Base-by-base conservation (phyloP, 2,888 invertebrate species). In the Peribatodes rhomboidaria region DNA sequence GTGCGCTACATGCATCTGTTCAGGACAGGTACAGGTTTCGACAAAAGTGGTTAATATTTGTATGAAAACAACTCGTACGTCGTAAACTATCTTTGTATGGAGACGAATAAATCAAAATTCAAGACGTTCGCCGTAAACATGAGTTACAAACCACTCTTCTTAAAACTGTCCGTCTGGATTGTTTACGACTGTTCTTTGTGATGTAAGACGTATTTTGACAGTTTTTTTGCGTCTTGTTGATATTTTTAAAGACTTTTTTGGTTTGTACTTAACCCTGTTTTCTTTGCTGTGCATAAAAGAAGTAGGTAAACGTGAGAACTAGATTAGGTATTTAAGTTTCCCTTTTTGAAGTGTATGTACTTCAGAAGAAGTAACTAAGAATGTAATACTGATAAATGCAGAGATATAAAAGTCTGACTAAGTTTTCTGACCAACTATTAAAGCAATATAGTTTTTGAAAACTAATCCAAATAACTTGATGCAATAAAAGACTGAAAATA, bases 1-100 rank as follows among this genome's bases (percentile, higher is more conserved):
- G 82, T 83, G 79, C 70, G 70, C 69, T 76, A 80, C 80, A 77
- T 76, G 80, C 83, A 84, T 84, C 84, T 84, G 84, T 83, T 82
- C 73, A 63, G 59, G 67, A 59, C 52, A 47, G 1, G 46, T 46
- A 46, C 22, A 46, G 46, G 27, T 46, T 46, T 2, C 0, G 46
- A 22, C 44, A 77, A 62, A 75, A 65, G 60, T 72, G 62, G 58
- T 69, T 54, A 39, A 22, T 41, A 18, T 53, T 52, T 50, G 10
- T 39, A 35, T n/a, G 10, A 33, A 53, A 35, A n/a, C 11, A 27
- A 27, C 27, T 27, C 2, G 27, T n/a, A n/a, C n/a, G n/a, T n/a
- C n/a, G n/a, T 47, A 37, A 49, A 49, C 31, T 31, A 27, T 22
- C 55, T 39, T 35, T 35, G 42, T 9, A 52, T 50, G 44, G 11